Evolutionary conservation across 1,140 invertebrate species (phyloP), one percentile per base, ranked within the genome.

Genomic region (Drosophila gunungcola): DNA sequence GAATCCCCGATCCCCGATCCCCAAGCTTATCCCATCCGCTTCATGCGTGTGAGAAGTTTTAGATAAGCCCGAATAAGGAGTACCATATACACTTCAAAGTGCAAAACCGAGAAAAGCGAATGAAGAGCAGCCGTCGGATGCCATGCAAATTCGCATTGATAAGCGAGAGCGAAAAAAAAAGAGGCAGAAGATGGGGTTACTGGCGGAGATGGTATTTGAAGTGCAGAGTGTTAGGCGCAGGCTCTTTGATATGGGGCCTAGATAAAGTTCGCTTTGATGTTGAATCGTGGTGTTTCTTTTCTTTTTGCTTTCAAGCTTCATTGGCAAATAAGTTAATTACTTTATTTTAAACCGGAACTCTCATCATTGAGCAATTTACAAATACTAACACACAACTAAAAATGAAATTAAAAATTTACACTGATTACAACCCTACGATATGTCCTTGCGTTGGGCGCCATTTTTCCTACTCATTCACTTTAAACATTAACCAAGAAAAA

Each of bases 41-140:
- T 64, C 43, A 54, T 88, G 84, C 84, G 84, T 89, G 84, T 88
- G 83, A 89, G 84, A 83, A 88, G 84, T 88, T 88, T 88, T 77
- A 77, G 83, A 88, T 88, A 88, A 86, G 83, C 39, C 42, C 34
- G 41, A 25, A 52, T 41, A 65, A 27, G 45, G 63, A 63, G 51
- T 13, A 49, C 81, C 53, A 62, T 42, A 46, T 42, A 46, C 54
- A 82, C 83, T 79, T 86, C 83, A 88, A 86, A 86, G 84, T 73
- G 70, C 60, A 25, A 7, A 11, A 39, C 41, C 55, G 60, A 38
- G 68, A 45, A 52, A 39, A 4, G 11, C 38, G 12, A 36, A 32
- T 12, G 32, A 52, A 52, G 36, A 42, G 36, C 48, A 60, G 39
- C 29, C 29, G 7, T 42, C 48, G 41, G 56, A 73, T 74, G 80